These are phyloP conservation scores for Python bivittatus DNA, from an alignment of 2,113 vertebrate genomes.

Conservation along the genomic window DNA sequence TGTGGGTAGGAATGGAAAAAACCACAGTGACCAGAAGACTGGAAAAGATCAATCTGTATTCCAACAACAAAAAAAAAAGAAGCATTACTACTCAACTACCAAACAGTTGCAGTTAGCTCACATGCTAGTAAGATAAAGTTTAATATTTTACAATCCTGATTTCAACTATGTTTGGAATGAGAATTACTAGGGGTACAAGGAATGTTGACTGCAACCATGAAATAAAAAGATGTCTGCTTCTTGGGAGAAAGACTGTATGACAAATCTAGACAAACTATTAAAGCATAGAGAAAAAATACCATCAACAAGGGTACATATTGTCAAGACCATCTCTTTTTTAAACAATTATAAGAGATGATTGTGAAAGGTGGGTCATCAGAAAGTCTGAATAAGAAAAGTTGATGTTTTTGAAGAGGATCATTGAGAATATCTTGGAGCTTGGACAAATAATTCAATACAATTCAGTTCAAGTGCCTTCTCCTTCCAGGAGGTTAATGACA, in stretches of 20 bases:
- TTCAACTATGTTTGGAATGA: not conserved
- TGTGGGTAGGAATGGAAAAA: not conserved
- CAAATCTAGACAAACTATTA: not conserved
- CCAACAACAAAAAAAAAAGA: not conserved
- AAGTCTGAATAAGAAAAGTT: not conserved
- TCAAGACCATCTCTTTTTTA: not conserved
- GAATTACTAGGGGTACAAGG: not conserved
- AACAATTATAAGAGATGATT: too few species aligned
- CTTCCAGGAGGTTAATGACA: not conserved
- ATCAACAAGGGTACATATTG: not conserved
- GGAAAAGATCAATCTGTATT: not conserved
- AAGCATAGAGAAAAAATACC: not conserved
- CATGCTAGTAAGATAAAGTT: not conserved
- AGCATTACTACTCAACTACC: not conserved
- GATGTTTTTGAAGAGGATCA: not conserved
- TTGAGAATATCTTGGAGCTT: not conserved
- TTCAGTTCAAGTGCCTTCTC: not conserved
- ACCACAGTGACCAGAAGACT: not conserved
- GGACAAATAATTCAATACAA: not conserved
- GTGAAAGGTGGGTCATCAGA: not conserved
- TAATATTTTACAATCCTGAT: not conserved
- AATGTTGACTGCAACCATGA: not conserved
- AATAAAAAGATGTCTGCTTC: not conserved
- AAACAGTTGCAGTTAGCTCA: not conserved
- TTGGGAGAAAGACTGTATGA: not conserved